These are phyloP conservation scores for Salarias fasciatus DNA, from an alignment of 2,797 vertebrate genomes.

Conservation along the genomic window DNA sequence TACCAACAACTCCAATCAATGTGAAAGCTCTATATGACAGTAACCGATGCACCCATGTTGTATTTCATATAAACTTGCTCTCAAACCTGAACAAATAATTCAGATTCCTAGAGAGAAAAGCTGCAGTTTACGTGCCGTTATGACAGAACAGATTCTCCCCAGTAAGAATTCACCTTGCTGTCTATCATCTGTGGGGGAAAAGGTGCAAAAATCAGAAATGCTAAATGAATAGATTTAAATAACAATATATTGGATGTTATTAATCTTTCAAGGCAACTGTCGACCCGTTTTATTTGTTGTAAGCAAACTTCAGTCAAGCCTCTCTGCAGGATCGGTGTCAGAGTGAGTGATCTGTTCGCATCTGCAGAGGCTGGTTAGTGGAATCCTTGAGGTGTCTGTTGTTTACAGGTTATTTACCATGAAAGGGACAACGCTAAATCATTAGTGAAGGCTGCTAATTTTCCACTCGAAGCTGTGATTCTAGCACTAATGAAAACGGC, in stretches of 20 bases:
- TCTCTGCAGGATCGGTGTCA: background rate
- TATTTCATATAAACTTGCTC: no score
- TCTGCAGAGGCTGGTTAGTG: constrained; percentile 16
- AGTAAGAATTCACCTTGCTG: no score
- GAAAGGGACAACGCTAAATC: constrained; percentile 53
- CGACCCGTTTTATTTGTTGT: background rate
- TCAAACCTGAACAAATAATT: no score
- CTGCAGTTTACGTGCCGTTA: no score
- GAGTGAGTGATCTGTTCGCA: constrained; percentile 19
- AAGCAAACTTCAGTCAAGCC: background rate
- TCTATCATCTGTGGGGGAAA: no score
- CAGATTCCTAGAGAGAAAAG: no score
- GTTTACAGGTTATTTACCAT: constrained; percentile 47
- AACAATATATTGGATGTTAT: constrained; percentile 2
- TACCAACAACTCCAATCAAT: no score
- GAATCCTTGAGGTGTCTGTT: constrained; percentile 18
- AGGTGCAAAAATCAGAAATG: background rate
- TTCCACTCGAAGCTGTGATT: constrained; percentile 55
- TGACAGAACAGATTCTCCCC: no score
- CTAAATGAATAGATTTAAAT: background rate
- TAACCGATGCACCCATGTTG: no score
- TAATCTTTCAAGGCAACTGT: constrained; percentile 2
- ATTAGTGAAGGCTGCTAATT: constrained; percentile 60
- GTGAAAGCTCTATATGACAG: no score
- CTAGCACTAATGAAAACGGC: constrained; percentile 30